phyloP scores from a whole-genome alignment of 2,888 invertebrate species.

The Drosophila tanythrix region DNA sequence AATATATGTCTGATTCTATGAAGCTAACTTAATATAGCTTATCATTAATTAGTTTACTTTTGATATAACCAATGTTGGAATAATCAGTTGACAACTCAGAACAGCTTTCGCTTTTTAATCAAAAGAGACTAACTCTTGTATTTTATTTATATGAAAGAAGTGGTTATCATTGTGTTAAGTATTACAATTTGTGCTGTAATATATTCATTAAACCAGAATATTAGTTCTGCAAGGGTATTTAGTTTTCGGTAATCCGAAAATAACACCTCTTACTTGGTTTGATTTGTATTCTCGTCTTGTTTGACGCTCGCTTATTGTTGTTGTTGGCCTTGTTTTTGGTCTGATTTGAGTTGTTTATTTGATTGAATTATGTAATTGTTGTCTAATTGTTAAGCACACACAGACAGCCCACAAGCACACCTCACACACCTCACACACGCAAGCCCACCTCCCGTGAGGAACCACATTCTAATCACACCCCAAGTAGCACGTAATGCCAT shows the following conservation, averaged over 20 bases:
- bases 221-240: constrained; percentile 4
- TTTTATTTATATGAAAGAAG: background rate
- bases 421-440: constrained; percentile 13
- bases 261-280: constrained; percentile 22
- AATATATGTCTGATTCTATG: background rate
- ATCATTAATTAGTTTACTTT: too few species aligned
- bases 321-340: constrained; percentile 51
- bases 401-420: constrained; percentile 25
- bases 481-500: constrained; percentile 14
- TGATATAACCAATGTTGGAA: background rate
- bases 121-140: background rate
- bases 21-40: too few species aligned
- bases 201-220: background rate
- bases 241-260: background rate
- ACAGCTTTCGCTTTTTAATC: background rate
- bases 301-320: constrained; percentile 43
- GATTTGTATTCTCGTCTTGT: constrained; percentile 50
- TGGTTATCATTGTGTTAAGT: background rate
- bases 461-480: constrained; percentile 30
- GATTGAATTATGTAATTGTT: constrained; percentile 79
- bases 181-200: background rate
- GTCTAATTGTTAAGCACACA: constrained; percentile 71
- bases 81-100: background rate
- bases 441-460: background rate
- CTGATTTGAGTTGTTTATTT: constrained; percentile 70